Evolutionary conservation across 2,888 invertebrate genomes (phyloP), one percentile per base, ranked within the genome.

Genomic region (Euproctis similis): DNA sequence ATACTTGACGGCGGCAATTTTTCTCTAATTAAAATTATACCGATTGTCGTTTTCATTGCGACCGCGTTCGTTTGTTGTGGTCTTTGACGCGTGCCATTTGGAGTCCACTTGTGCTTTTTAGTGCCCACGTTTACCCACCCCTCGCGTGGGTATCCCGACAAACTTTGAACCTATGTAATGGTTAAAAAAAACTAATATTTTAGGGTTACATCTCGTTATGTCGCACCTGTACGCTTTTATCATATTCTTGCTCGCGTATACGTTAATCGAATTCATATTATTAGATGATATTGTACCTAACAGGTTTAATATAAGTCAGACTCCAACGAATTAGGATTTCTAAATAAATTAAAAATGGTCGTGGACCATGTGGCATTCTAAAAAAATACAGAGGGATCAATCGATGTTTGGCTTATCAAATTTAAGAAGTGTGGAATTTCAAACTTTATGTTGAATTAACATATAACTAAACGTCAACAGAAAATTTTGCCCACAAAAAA

Each of bases 21-120:
- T 84, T 82, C 78, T 82, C 82, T 82, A 84, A 84, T 84, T 84
- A 82, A 84, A 84, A 80, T 80, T 74, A 82, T 81, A 61, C 65
- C 72, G 73, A 84, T 82, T 84, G 84, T 84, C 75, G 76, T 77
- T 52, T 55, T 46, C 48, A 50, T 55, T 42, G 59, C 46, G 48
- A 53, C 60, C 65, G 63, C 68, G 61, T 67, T 63, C 77, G 78
- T 81, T 81, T 82, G 81, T 78, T 77, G 77, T 70, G 77, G 72
- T 59, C 65, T 54, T 56, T 59, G 81, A 75, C 81, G 78, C 81
- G 81, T 81, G 81, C 69, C 72, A 55, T 70, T 65, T 73, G 46
- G 60, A 80, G 77, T 46, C 58, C 68, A 59, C 80, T 80, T 61
- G 68, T 77, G 77, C 78, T 76, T 76, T 80, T 80, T 74, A 80